Base-by-base conservation (phyloP, 1,140 invertebrate genomes). In the Papilio polyxenes region DNA sequence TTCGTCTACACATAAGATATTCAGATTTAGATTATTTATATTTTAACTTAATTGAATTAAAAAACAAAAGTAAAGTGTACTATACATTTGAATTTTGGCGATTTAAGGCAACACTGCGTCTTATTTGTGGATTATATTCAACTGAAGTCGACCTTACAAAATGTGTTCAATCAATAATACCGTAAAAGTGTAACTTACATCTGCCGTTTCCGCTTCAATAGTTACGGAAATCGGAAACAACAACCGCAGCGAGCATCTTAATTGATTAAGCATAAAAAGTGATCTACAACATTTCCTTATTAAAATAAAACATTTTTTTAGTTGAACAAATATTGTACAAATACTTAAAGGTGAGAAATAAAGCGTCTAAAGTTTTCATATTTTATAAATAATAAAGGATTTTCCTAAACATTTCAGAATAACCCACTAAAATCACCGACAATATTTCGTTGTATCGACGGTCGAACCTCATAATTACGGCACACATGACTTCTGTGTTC, bases 401-500 rank as follows among this genome's bases (percentile, higher is more conserved):
- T 37, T n/a, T 13, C 37, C 72, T 37, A 6, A 49, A n/a, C 20
- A 20, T 20, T 53, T 23, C 53, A 85, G 82, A 86, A 86, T 82
- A 65, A 44, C 40, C 82, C 81, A 77, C 2, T 10, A 48, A 82
- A 80, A 81, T 74, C 82, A 79, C 53, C 77, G 65, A 79, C 77
- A 83, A 83, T 82, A 82, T 85, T 84, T 83, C 75, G 81, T 81
- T 82, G 82, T 72, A 76, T 31, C 81, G 77, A 48, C 75, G 75
- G 75, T 49, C 75, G 48, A 80, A 81, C 77, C 83, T 80, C 83
- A 85, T 89, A 89, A 89, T 89, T 89, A 88, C 81, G 78, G 74
- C 82, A 87, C 88, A 88, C 84, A 89, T 87, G 90, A 89, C 91
- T 92, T 85, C 91, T 87, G 88, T 88, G 87, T 88, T 90, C 86